These are phyloP conservation scores for Ectropis crepuscularia DNA, from an alignment of 2,888 invertebrate species.

Conservation along the genomic window DNA sequence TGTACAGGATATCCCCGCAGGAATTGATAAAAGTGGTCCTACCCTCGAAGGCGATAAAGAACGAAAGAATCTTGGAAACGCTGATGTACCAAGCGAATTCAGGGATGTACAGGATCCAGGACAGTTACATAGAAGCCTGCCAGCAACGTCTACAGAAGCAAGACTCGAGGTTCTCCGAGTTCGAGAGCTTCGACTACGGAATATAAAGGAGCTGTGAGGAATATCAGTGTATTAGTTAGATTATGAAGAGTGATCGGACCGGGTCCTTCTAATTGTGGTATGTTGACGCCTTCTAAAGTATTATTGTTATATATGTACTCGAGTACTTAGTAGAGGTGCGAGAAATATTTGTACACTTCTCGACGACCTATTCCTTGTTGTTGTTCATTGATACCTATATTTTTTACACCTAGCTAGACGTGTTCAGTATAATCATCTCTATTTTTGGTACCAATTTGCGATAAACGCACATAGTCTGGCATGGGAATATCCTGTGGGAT, in stretches of 20 bases:
- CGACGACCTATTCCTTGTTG: constrained; percentile 82
- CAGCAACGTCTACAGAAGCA: constrained; percentile 94
- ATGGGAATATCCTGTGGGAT: constrained; percentile 49
- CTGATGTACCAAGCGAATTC: constrained; percentile 97
- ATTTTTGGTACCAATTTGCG: constrained; percentile 79
- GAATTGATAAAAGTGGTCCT: constrained; percentile 96
- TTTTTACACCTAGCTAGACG: constrained; percentile 83
- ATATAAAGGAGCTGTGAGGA: constrained; percentile 84
- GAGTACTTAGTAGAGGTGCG: constrained; percentile 73
- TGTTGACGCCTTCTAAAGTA: constrained; percentile 82
- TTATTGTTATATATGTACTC: constrained; percentile 83
- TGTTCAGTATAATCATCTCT: constrained; percentile 81
- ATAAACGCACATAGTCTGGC: constrained; percentile 51
- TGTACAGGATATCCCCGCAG: constrained; percentile 96
- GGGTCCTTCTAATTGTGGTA: constrained; percentile 78
- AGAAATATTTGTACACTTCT: constrained; percentile 83
- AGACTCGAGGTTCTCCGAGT: constrained; percentile 93
- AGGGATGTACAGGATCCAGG: constrained; percentile 96
- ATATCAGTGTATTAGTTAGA: constrained; percentile 83
- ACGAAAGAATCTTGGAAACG: constrained; percentile 95
- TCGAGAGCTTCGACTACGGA: constrained; percentile 92
- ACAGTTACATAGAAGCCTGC: constrained; percentile 94
- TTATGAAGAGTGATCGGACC: constrained; percentile 70
- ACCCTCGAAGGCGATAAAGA: constrained; percentile 96
- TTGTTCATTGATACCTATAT: constrained; percentile 84